Base-by-base conservation (phyloP, 2,888 invertebrate genomes). In the Cylloceria caligata region DNA sequence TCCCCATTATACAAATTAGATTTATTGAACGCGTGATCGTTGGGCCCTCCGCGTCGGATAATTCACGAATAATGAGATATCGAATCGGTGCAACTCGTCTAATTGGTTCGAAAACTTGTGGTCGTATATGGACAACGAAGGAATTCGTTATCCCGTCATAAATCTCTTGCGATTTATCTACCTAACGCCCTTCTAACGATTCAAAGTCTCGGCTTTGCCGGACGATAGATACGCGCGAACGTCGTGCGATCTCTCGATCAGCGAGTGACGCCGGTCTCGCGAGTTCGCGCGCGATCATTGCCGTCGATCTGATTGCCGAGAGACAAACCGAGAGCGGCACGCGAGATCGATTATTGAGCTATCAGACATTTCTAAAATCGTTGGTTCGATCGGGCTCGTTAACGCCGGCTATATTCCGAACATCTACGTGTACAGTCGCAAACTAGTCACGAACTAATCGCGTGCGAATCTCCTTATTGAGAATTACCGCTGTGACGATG, bases 121-220 rank as follows among this genome's bases (percentile, higher is more conserved):
- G 45, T 74, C 79, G 30, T 80, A 80, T 80, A 76, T 76, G 76
- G 79, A 76, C 42, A 71, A 72, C 45, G 67, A 79, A 71, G 6
- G 85, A 81, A 84, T 83, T 68, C 39, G 79, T 80, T 78, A 73
- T 74, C 45, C 34, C 72, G 73, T 81, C 68, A 83, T 85, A 85
- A 85, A 86, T 86, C 78, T 67, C 65, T 9, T 4, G 27, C 68
- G 83, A 83, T 83, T 83, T 82, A 85, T 85, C 69, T 75, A 79
- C 65, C 80, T 81, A 64, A 83, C 85, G 79, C 83, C 83, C 80
- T 74, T 30, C 57, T 79, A 68, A 80, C 75, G 68, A 77, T 84
- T 71, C 79, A 49, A 76, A 79, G 27, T 55, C 52, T 64, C 24
- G 39, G 5, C 30, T 47, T 16, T 30, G 67, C 65, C 24, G n/a